phyloP scores from a whole-genome alignment of 2,888 invertebrate genomes.

The Zeuzera pyrina region DNA sequence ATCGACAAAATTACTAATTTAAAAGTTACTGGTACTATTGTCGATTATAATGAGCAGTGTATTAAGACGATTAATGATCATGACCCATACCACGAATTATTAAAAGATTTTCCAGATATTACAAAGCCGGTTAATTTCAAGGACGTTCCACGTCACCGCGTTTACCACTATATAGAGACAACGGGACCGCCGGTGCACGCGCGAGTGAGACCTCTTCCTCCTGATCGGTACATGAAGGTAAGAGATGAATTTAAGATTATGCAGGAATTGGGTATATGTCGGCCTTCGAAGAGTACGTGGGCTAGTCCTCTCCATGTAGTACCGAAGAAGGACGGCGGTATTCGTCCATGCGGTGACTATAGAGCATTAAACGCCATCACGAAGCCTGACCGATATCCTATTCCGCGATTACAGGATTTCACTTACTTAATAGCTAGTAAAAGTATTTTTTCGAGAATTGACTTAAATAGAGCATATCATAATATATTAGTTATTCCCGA shows the following conservation, averaged over 20 bases:
- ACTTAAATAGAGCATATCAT: conserved; percentile 11
- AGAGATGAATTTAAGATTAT: conserved; percentile 16
- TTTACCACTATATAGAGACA: conserved; percentile 4
- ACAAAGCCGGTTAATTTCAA: not conserved
- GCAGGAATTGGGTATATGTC: conserved; percentile 17
- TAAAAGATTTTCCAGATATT: too few relatives aligned
- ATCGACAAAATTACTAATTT: too few relatives aligned
- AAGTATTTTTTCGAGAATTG: conserved; percentile 10
- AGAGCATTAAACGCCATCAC: conserved; percentile 13
- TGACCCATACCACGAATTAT: too few relatives aligned
- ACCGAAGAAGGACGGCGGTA: conserved; percentile 17
- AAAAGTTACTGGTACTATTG: too few relatives aligned
- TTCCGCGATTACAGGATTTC: conserved; percentile 13
- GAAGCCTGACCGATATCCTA: conserved; percentile 14
- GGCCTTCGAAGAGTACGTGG: conserved; percentile 19
- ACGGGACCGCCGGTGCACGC: conserved; percentile 6
- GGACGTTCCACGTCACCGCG: not conserved
- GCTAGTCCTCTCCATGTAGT: conserved; percentile 22
- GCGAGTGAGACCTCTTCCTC: conserved; percentile 6
- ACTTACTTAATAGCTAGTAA: conserved; percentile 9
- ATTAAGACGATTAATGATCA: too few relatives aligned
- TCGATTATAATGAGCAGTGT: too few relatives aligned
- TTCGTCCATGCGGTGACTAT: conserved; percentile 26
- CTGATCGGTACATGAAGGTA: conserved; percentile 6
- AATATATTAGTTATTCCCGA: conserved; percentile 6